phyloP scores from a whole-genome alignment of 2,888 invertebrate species.

The Pocota personata region DNA sequence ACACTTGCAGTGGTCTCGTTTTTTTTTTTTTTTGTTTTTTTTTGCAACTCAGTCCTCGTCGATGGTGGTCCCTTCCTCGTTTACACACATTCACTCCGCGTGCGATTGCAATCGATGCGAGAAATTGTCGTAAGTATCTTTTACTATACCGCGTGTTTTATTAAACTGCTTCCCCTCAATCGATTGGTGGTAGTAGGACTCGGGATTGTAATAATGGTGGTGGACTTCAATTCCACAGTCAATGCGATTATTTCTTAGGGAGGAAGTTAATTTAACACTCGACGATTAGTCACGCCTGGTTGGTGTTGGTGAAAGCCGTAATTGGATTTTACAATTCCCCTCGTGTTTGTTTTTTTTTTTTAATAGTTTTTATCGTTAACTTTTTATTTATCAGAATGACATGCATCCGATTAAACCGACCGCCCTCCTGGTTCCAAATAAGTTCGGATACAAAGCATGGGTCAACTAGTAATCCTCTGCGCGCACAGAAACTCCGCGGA shows the following conservation, averaged over 20 bases:
- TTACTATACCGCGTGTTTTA: constrained; percentile 27
- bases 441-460: no score
- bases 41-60: constrained; percentile 25
- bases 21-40: constrained; percentile 19
- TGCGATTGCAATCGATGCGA: constrained; percentile 30
- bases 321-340: constrained; percentile 61
- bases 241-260: constrained; percentile 57
- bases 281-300: constrained; percentile 73
- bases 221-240: constrained; percentile 41
- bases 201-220: background rate
- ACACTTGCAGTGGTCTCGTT: constrained; percentile 61
- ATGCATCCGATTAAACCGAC: constrained; percentile 69
- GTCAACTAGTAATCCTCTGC: constrained; percentile 25
- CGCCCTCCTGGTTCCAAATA: constrained; percentile 47
- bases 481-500: constrained; percentile 25
- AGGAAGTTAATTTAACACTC: constrained; percentile 63
- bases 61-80: constrained; percentile 27
- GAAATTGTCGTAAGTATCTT: background rate
- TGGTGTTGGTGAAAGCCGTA: constrained; percentile 53
- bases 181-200: constrained; percentile 35
- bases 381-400: constrained; percentile 49
- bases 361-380: constrained; percentile 19
- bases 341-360: constrained; percentile 10
- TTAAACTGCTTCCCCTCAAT: constrained; percentile 44
- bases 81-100: background rate